Base-by-base conservation (phyloP, 2,113 vertebrate genomes). In the Galeopterus variegatus region DNA sequence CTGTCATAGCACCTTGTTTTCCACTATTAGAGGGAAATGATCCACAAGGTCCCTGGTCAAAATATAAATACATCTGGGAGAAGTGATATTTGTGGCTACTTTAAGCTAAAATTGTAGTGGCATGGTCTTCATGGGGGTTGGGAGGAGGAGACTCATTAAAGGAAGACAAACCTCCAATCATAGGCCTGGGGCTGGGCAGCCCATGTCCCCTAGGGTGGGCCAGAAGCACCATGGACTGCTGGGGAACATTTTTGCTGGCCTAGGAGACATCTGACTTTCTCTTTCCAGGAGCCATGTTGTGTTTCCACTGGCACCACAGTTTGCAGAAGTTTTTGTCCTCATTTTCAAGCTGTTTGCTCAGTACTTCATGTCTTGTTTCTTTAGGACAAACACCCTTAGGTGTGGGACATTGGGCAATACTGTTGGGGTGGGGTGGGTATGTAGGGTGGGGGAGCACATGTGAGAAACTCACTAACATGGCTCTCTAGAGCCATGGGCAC, bases 71-170 rank as follows among this genome's bases (percentile, higher is more conserved):
- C 26, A 41, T 70, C 33, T 87, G 36, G 26, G 62, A 77, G 26
- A 83, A 56, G 41, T 73, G 8, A 45, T 56, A 56, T 24, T 67
- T 81, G 45, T 54, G 36, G 7, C 24, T 76, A 24, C 65, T 94
- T 94, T 69, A 28, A 26, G 62, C 64, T 79, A 50, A 50, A 91
- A 77, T 94, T 84, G 76, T 70, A 89, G 50, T 81, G 36, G n/a
- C 10, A 5, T 54, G 65, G 24, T 81, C 50, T 65, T 75, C n/a
- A 13, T 67, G 28, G 33, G 48, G 19, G 45, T 5, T 14, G 7
- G 1, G 18, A 9, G 41, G 19, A 24, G 24, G 13, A 14, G 28
- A 17, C 19, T 76, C 24, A 26, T n/a, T 82, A 87, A 50, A 52
- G 48, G 31, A 81, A 21, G n/a, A 24, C 50, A 90, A 50, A 65